Evolutionary conservation across 2,113 vertebrate species (phyloP), one percentile per base, ranked within the genome.

Genomic region (Malurus elegans): DNA sequence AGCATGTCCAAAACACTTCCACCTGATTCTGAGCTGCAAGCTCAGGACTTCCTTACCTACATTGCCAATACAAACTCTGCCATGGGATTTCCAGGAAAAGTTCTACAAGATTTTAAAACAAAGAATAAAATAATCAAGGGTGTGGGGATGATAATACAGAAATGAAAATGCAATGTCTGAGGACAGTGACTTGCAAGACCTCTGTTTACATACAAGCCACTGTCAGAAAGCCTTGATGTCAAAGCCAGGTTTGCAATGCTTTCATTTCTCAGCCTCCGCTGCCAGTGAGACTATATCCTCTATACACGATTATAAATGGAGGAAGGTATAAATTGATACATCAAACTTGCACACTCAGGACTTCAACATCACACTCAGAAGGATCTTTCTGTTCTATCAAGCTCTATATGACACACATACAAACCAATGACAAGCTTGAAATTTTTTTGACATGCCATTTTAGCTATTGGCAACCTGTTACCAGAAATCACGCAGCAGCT

Each of bases 291-390:
- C 14, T 31, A 4, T 8, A 71, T 21, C 31, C 8, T 48, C 48
- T 67, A 18, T 0, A 44, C 0, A 6, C 2, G 6, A 70, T 38
- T 53, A 74, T 28, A 58, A 54, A 66, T 2, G 12, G 3, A 81
- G 8, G 8, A 88, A 75, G 8, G 11, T 28, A 69, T 19, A 26
- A 85, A 79, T 4, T 5, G 16, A 90, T 40, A 47, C 5, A 44
- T 14, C 24, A 54, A 18, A 56, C 21, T 36, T 25, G 14, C 21
- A 40, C 4, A 72, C 29, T 23, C 28, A 25, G 5, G 31, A 82
- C 24, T 72, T 67, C 8, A 90, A 25, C 12, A 45, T 8, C 53
- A 74, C 31, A 38, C 14, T 51, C 6, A 12, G 1, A 45, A 74
- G 15, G 21, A 56, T 24, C 25, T 14, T n/a, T 48, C 20, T 12